Evolutionary conservation across 2,797 vertebrate species (phyloP), one percentile per base, ranked within the genome.

Genomic region (Helicolenus hilgendorfi): DNA sequence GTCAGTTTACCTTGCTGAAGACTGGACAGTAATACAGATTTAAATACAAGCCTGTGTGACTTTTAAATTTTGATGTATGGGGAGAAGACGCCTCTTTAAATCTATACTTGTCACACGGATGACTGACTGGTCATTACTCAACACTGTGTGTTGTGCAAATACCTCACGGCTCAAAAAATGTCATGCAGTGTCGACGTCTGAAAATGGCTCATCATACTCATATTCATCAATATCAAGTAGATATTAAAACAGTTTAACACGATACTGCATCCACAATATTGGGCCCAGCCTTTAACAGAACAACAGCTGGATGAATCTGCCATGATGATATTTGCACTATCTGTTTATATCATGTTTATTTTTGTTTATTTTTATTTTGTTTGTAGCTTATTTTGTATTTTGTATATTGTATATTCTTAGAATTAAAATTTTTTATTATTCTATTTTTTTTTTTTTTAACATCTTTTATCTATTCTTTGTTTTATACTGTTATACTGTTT

Each of bases 61-160:
- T 75, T 31, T 77, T 41, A 71, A 7, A 77, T 58, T 64, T 62
- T 73, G 83, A 77, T 71, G n/a, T 55, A 71, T 45, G 74, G 13
- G 27, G 38, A 72, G 13, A 75, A 60, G 60, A 83, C 14, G 73
- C 76, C 67, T 79, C 77, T 81, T 86, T 82, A 78, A 82, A 71
- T 73, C 26, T 2, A n/a, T n/a, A 22, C 74, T 5, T 35, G 26
- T 86, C 72, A 77, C 38, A 72, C 9, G 27, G 35, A 35, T 60
- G 87, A 74, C 59, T 60, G 80, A 10, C 67, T 53, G 22, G 36
- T 70, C 65, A 11, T 35, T 31, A 24, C 53, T n/a, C 8, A 60
- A n/a, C 4, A 3, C 29, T 20, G 59, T 2, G 56, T 11, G 35
- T 58, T 45, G 41, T 9, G 20, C 62, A 79, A 77, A 79, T 36